Base-by-base conservation (phyloP, 1,140 invertebrate species). In the Leptoteleia sp. region DNA sequence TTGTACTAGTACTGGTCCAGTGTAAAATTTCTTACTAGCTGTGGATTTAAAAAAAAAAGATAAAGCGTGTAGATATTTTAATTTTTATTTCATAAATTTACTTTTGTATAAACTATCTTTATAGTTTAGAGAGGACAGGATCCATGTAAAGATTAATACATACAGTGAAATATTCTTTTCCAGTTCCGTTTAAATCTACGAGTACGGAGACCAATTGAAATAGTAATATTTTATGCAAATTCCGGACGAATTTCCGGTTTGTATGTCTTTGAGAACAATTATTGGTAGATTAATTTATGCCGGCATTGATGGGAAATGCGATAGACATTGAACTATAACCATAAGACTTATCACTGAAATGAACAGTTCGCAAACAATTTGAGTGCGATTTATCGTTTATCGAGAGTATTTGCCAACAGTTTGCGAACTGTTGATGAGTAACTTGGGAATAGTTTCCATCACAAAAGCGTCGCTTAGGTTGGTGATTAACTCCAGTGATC, bases 361-460 rank as follows among this genome's bases (percentile, higher is more conserved):
- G 52, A 77, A 50, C 54, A 64, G 35, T 70, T 64, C 38, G 50
- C 64, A 71, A 77, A 76, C 64, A 70, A 68, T 68, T 54, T 55
- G 42, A 76, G 61, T 59, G 31, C 52, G 43, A 77, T 70, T 77
- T 77, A 77, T 77, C 65, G 52, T 52, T 71, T 77, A 77, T 77
- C 65, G 75, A 61, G 65, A 65, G 65, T 71, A 77, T 77, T 77
- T 77, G 65, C 65, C 17, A 64, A 43, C 55, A 76, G 54, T 76
- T 76, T 57, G 57, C 33, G 22, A 76, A 76, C 57, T 59, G 59
- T 70, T 75, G 52, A 59, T 68, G 65, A 77, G 57, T 54, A 55
- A 71, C 54, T 77, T 71, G 17, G 67, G 37, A 77, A 71, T 77
- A 77, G 59, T 77, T 77, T 70, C 45, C 16, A 65, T 75, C 52